A percentile compares a stretch with the other conserved stretches of the same genome.
These are phyloP conservation scores for Melinopterus prodromus DNA, from an alignment of 2,888 invertebrate species.

Conservation along the genomic window DNA sequence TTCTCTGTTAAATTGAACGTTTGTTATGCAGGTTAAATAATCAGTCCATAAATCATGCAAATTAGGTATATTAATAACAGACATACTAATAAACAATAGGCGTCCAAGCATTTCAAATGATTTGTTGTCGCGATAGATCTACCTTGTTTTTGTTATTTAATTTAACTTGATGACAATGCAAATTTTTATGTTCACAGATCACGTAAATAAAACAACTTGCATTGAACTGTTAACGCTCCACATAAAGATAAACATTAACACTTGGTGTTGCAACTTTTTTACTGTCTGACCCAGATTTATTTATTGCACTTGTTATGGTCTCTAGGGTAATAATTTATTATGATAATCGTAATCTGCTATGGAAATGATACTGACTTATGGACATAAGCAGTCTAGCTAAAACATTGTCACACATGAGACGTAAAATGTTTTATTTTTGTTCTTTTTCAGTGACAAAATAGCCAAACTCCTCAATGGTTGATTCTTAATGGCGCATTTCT, in stretches of 20 bases:
- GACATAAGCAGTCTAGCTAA: background rate
- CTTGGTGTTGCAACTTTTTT: constrained; percentile 4
- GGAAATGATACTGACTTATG: background rate
- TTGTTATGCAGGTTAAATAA: background rate
- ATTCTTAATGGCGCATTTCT: too few relatives aligned
- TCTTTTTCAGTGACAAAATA: background rate
- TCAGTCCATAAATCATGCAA: background rate
- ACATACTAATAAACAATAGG: background rate
- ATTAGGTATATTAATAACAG: background rate
- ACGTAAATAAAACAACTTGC: background rate
- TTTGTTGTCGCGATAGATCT: background rate
- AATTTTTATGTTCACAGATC: background rate
- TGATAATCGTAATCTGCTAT: background rate
- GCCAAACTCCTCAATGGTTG: too few relatives aligned
- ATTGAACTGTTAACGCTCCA: constrained; percentile 4
- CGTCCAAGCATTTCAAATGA: background rate
- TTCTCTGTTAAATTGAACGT: background rate
- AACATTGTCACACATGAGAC: background rate
- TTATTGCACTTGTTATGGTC: background rate
- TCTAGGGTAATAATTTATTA: background rate
- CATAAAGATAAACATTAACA: background rate
- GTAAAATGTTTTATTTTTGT: background rate
- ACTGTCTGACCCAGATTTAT: background rate
- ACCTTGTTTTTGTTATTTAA: background rate
- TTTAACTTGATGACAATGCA: background rate